phyloP scores from a whole-genome alignment of 2,797 vertebrate genomes.

The Liparis tanakae region DNA sequence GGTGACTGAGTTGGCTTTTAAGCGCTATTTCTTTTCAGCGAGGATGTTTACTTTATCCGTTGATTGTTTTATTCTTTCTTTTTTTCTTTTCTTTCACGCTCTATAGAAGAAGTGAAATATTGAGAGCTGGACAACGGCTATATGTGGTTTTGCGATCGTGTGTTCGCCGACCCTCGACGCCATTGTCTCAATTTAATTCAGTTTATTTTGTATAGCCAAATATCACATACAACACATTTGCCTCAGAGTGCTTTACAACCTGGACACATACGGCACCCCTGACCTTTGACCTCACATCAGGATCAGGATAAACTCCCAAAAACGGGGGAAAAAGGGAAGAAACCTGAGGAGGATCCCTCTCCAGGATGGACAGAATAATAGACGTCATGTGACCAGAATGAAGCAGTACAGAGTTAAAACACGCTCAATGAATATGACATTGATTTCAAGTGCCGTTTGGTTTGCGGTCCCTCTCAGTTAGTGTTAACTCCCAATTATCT shows the following conservation, averaged over 20 bases:
- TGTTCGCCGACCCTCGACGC: neutral
- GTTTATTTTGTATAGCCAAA: too few relatives aligned
- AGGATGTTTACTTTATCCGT: slow-evolving; percentile 11
- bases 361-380: too few relatives aligned
- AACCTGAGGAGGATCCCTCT: too few relatives aligned
- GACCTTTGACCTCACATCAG: too few relatives aligned
- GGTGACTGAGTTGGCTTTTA: neutral
- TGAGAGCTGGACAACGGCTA: neutral
- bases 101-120: neutral
- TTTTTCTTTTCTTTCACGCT: neutral
- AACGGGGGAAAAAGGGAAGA: too few relatives aligned
- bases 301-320: too few relatives aligned
- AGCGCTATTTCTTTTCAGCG: slow-evolving; percentile 9
- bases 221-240: too few relatives aligned
- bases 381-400: too few relatives aligned
- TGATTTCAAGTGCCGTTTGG: neutral
- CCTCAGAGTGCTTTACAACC: too few relatives aligned
- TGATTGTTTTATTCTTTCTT: neutral
- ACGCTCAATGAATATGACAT: too few relatives aligned
- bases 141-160: neutral
- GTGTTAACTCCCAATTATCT: neutral
- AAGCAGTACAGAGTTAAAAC: too few relatives aligned
- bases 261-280: too few relatives aligned
- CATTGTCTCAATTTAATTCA: neutral
- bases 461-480: neutral